These are phyloP conservation scores for Bos taurus DNA, from an alignment of 2,113 vertebrate species.

Conservation along the genomic window DNA sequence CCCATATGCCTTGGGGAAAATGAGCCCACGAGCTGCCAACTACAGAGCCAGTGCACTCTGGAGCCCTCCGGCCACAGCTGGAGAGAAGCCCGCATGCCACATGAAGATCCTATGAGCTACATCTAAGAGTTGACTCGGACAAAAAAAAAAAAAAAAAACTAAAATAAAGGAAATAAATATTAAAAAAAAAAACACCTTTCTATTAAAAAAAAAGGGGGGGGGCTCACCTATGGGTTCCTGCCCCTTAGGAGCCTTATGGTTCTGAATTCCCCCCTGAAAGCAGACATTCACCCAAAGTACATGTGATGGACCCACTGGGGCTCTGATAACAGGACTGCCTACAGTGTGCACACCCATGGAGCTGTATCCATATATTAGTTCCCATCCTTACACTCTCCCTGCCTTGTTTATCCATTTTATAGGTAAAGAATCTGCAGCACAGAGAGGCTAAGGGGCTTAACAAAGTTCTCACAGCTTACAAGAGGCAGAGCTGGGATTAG, in stretches of 20 bases:
- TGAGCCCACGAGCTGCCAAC: rapidly evolving
- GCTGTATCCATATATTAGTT: background rate
- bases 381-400: background rate
- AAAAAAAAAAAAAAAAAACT: background rate
- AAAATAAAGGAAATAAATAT: background rate
- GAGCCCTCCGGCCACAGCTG: background rate
- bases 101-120: background rate
- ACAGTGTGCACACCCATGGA: rapidly evolving
- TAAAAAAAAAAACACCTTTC: background rate
- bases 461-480: background rate
- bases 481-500: background rate
- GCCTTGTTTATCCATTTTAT: background rate
- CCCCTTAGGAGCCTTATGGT: background rate
- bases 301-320: no score
- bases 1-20: background rate
- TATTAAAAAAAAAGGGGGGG: background rate
- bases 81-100: background rate
- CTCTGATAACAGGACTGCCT: background rate
- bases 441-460: background rate
- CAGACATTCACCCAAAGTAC: background rate
- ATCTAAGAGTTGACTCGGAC: background rate
- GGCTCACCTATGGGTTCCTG: background rate
- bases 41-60: background rate
- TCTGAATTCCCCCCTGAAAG: background rate
- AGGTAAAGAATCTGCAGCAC: background rate